Base-by-base conservation (phyloP, 2,113 vertebrate genomes). In the Macrotis lagotis region DNA sequence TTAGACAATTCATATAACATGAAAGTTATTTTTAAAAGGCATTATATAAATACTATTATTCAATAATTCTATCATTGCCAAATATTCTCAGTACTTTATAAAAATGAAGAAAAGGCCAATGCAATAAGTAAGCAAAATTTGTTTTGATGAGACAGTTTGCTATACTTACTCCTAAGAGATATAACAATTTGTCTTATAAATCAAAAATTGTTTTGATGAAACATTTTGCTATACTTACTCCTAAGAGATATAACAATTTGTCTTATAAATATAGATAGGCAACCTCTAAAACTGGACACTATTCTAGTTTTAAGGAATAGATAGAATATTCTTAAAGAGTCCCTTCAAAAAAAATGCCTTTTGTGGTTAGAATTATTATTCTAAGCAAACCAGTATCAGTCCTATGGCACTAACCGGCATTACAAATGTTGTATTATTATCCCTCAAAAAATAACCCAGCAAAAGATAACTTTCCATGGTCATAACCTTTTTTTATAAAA, bases 151-250 rank as follows among this genome's bases (percentile, higher is more conserved):
- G 51, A 3, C 11, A 50, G 19, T n/a, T 49, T 88, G 48, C 16
- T 93, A 11, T 44, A 47, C 3, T 52, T 88, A 90, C 92, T 92
- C 95, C 92, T 52, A 95, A 55, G n/a, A 91, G 83, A 44, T 49
- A 14, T 90, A 49, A 66, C 44, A 74, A 31, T 48, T 50, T 95
- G 12, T 48, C 48, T 51, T 51, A 49, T 50, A 66, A 50, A 59
- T 92, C 4, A 53, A 91, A 91, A 91, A 48, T 50, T 93, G 28
- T 93, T 93, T 95, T 88, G 12, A 48, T 50, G 8, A 91, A 49
- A 3, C 11, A 50, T 25, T n/a, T 49, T 88, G 48, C 16, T 93
- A 11, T 44, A 47, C 3, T 52, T 88, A 90, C 92, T 92, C 95
- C 92, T 52, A 95, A 55, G n/a, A 91, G 83, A 44, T 49, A 14